Base-by-base conservation (phyloP, 1,140 invertebrate species). In the Lepidurus packardi region DNA sequence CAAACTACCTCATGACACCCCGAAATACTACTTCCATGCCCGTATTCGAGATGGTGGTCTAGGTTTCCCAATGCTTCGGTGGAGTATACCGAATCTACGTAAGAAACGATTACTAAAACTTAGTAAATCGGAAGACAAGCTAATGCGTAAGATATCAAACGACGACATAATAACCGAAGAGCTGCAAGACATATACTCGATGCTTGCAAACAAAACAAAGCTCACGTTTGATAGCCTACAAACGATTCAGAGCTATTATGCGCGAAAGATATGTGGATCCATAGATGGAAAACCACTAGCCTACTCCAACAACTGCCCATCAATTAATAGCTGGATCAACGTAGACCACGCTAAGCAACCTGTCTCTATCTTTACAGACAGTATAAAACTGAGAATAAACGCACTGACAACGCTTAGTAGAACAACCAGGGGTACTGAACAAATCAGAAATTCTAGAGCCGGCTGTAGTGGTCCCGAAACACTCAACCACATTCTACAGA, bases 401-500 rank as follows among this genome's bases (percentile, higher is more conserved):
- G 81, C 79, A 1, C 79, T 81, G 2, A 79, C 82, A 34, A 82
- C 82, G 11, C 73, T 79, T 11, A 24, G 24, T 4, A 2, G 74
- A 1, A 11, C 74, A 16, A 16, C 11, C 5, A 75, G 80, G 77
- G 77, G 77, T 7, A 21, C 10, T 24, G 44, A 43, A 10, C 53
- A 73, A 75, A 41, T 78, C 76, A 77, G 78, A 41, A 79, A 43
- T 21, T 86, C 84, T 79, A 78, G 84, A 44, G 83, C 84, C 1
- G 83, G 34, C 3, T n/a, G n/a, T 8, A 80, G 73, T 25, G n/a
- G n/a, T 8, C 79, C 73, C 21, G 84, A 86, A 76, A 85, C 85
- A 0, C 79, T 82, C 0, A 81, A 82, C 21, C 85, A 86, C 73
- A 80, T 83, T 11, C 81, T 86, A 5, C 84, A 86, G 77, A 76